Evolutionary conservation across 1,140 invertebrate genomes (phyloP).

Genomic region (Trichoplusia ni): DNA sequence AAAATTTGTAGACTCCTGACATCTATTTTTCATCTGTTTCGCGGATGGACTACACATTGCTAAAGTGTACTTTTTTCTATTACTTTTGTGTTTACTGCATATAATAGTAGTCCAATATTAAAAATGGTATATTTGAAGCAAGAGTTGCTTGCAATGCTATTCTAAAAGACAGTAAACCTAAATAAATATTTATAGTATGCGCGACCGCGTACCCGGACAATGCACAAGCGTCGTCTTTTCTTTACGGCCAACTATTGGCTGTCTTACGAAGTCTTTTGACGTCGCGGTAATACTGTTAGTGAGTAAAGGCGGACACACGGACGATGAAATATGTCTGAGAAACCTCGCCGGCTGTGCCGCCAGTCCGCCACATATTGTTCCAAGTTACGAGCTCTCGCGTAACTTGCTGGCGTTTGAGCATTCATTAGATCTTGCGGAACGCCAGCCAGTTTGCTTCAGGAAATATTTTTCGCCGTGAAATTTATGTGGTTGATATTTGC

Average conservation of each 20-base stretch:
- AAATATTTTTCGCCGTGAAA: background rate
- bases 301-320: slow-evolving; percentile 47
- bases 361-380: background rate
- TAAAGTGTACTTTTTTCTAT: too few species aligned
- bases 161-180: too few species aligned
- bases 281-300: slow-evolving; percentile 48
- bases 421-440: slow-evolving; percentile 2
- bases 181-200: background rate
- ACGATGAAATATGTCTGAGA: slow-evolving; percentile 20
- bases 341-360: background rate
- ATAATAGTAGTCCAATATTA: too few species aligned
- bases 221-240: background rate
- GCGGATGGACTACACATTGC: too few species aligned
- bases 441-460: background rate
- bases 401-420: background rate
- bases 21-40: too few species aligned
- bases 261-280: slow-evolving; percentile 23
- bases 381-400: slow-evolving; percentile 6
- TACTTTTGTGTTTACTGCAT: too few species aligned
- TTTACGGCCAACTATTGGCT: slow-evolving; percentile 2
- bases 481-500: too few species aligned
- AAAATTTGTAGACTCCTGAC: background rate
- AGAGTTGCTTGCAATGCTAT: too few species aligned
- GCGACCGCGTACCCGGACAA: background rate
- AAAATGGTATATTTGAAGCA: too few species aligned